Percentiles rank a stretch among this genome's conserved stretches.
Evolutionary conservation across 1,140 invertebrate species (phyloP).

Genomic region (Monomorium pharaonis): DNA sequence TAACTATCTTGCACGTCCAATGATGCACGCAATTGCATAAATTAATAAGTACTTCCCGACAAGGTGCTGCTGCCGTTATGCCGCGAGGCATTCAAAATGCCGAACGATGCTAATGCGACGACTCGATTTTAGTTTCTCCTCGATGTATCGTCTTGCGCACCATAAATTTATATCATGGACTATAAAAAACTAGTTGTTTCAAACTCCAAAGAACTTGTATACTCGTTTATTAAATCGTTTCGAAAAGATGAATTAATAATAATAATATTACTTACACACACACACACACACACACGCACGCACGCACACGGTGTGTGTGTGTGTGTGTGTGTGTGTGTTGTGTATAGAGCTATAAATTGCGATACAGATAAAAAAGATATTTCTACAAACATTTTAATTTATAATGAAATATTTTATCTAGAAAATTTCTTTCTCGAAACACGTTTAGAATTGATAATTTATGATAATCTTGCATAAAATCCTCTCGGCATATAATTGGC

Average conservation of each 20-base stretch:
- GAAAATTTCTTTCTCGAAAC: not conserved
- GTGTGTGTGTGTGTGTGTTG: too few relatives aligned
- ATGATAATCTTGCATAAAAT: not conserved
- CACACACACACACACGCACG: too few relatives aligned
- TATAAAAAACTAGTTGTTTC: slow-evolving; percentile 2
- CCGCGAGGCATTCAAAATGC: slow-evolving; percentile 30
- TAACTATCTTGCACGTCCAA: slow-evolving; percentile 62
- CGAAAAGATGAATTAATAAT: not conserved
- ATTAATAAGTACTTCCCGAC: slow-evolving; percentile 56
- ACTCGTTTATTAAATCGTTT: not conserved
- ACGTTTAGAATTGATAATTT: not conserved
- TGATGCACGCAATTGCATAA: slow-evolving; percentile 68
- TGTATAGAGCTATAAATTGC: not conserved
- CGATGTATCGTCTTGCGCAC: slow-evolving; percentile 9
- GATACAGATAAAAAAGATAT: not conserved
- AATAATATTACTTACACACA: not conserved
- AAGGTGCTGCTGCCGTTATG: slow-evolving; percentile 38
- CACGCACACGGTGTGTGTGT: too few relatives aligned
- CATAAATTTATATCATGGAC: not conserved
- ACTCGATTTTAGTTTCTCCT: slow-evolving; percentile 11
- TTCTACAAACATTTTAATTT: not conserved
- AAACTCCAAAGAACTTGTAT: not conserved
- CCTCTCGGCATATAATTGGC: not conserved
- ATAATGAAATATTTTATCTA: not conserved
- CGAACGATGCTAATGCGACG: slow-evolving; percentile 33